These are phyloP conservation scores for Syngnathoides biaculeatus DNA, from an alignment of 2,113 vertebrate species.

Conservation along the genomic window DNA sequence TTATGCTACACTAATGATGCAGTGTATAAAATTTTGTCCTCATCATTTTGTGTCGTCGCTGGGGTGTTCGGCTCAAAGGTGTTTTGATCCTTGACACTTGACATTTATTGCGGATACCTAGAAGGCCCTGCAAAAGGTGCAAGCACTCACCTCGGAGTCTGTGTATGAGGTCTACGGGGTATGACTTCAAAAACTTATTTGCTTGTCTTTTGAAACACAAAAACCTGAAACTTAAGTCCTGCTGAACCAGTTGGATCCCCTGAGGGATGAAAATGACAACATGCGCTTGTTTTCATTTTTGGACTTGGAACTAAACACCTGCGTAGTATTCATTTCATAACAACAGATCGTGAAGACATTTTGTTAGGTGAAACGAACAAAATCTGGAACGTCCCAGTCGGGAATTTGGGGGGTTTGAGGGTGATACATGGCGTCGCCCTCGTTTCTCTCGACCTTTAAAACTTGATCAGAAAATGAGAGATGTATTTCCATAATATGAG, in stretches of 20 bases:
- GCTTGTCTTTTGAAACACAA: neutral
- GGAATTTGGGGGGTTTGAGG: no score
- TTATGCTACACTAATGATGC: no score
- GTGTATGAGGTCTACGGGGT: neutral
- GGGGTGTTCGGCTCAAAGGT: neutral
- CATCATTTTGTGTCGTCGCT: neutral
- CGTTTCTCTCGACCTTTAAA: no score
- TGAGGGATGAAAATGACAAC: conserved; percentile 11
- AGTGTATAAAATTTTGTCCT: no score
- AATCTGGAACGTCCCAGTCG: no score
- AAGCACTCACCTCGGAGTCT: neutral
- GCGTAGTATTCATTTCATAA: no score
- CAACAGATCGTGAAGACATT: neutral
- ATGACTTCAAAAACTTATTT: neutral
- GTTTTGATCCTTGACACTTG: neutral
- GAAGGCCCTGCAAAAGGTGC: neutral
- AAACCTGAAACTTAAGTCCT: conserved; percentile 25
- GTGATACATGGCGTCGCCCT: no score
- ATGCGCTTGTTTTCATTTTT: neutral
- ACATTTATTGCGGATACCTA: neutral
- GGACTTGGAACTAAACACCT: neutral
- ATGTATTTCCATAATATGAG: no score
- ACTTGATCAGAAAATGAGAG: no score
- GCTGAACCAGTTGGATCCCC: conserved; percentile 29
- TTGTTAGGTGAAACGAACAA: neutral